These are phyloP conservation scores for Petrocephalus zakoni DNA, from an alignment of 2,113 vertebrate genomes.

Conservation along the genomic window DNA sequence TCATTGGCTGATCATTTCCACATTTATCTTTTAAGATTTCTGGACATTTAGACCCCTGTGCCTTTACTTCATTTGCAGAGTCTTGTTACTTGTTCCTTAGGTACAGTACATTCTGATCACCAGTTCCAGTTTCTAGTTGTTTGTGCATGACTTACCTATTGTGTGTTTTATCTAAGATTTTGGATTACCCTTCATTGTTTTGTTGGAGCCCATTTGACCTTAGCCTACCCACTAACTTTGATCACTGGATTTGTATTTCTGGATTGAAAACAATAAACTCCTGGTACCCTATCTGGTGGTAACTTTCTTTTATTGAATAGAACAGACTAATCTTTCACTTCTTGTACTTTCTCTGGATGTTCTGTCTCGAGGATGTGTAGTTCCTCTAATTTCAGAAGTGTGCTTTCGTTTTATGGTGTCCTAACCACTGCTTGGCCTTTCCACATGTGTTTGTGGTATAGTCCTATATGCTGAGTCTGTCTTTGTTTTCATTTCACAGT, in stretches of 20 bases:
- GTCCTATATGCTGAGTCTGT: slow-evolving; percentile 5
- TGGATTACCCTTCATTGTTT: background rate
- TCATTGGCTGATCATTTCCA: background rate
- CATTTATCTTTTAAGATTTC: background rate
- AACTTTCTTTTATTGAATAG: background rate
- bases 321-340: background rate
- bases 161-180: background rate
- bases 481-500: slow-evolving; percentile 67
- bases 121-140: background rate
- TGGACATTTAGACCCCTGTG: background rate
- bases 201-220: background rate
- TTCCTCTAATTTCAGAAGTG: background rate
- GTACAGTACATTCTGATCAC: background rate
- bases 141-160: background rate
- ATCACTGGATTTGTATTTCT: background rate
- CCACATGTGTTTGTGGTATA: background rate
- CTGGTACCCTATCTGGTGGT: background rate
- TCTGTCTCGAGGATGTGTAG: background rate
- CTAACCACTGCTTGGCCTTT: background rate
- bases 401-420: background rate
- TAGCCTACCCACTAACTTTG: background rate
- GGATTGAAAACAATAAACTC: background rate
- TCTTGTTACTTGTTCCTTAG: background rate
- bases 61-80: background rate
- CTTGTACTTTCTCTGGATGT: background rate